Conservation (phyloP, 2,797 vertebrate species). For the Urosaurus nigricauda region DNA sequence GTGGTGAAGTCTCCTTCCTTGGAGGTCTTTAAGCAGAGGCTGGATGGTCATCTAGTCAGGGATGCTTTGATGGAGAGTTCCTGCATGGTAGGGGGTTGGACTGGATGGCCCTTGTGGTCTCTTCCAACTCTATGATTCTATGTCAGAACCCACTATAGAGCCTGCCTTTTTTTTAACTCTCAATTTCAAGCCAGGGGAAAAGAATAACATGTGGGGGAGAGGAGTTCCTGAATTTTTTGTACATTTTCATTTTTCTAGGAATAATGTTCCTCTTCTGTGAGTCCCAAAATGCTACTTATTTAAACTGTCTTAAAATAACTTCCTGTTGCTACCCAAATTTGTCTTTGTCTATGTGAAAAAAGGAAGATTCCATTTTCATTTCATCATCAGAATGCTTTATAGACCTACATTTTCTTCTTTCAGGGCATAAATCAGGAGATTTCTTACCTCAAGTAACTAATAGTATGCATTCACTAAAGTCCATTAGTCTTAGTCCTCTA, state of each 20-base stretch:
- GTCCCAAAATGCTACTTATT: background rate
- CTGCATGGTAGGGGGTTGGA: no score
- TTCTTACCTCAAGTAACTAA: background rate
- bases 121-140: no score
- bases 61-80: no score
- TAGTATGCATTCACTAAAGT: background rate
- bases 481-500: background rate
- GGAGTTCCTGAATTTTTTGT: background rate
- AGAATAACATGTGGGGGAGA: background rate
- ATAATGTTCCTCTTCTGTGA: background rate
- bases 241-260: background rate
- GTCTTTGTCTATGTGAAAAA: background rate
- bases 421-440: background rate
- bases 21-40: no score
- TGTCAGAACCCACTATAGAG: no score
- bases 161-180: background rate
- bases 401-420: background rate
- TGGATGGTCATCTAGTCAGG: no score
- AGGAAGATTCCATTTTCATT: background rate
- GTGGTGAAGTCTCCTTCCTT: no score
- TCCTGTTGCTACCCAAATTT: background rate
- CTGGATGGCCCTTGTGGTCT: no score
- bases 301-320: background rate
- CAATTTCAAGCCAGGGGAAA: background rate
- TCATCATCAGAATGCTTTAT: background rate